Base-by-base conservation (phyloP, 2,797 vertebrate genomes). In the Denticeps clupeoides region DNA sequence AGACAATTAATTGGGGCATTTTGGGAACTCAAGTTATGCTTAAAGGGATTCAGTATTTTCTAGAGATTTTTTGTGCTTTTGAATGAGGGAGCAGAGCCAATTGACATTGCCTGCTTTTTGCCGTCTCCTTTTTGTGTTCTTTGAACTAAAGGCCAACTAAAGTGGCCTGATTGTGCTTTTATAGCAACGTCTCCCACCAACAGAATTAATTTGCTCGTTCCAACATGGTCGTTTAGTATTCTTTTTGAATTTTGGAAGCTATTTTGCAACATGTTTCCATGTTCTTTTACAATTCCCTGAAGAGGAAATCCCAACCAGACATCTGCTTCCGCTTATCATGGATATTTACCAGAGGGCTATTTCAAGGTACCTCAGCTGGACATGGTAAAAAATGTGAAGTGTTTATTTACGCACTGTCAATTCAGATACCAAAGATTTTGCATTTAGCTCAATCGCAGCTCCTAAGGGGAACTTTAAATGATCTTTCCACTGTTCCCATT, bases 301-400 rank as follows among this genome's bases (percentile, higher is more conserved):
- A 63, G 58, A 70, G 41, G 52, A 52, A 67, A 62, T 49, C 38
- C 25, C 49, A 47, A 58, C 58, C 49, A 40, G 68, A 65, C 76
- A 79, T 79, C 72, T 81, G 77, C 44, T 63, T 62, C 53, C 47
- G 50, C 67, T 81, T 76, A 74, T 68, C 55, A 45, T 51, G 45
- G 55, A 54, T 68, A 71, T 56, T 47, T 47, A 51, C 53, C 21
- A 46, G 55, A 59, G 41, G 64, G 54, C 29, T 49, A 60, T 62
- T 64, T 64, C 56, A 62, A 57, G 44, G 58, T 63, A 49, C 52
- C 32, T 69, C 61, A 61, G 40, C 47, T 73, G 49, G 57, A 69
- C 53, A 45, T 56, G 38, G 51, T 64, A 35, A n/a, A 59, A 58
- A 54, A 65, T 65, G 53, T 59, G 56, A 64, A 64, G 38, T 32